Conservation (phyloP, 2,888 invertebrate species). For the Agrotis puta region DNA sequence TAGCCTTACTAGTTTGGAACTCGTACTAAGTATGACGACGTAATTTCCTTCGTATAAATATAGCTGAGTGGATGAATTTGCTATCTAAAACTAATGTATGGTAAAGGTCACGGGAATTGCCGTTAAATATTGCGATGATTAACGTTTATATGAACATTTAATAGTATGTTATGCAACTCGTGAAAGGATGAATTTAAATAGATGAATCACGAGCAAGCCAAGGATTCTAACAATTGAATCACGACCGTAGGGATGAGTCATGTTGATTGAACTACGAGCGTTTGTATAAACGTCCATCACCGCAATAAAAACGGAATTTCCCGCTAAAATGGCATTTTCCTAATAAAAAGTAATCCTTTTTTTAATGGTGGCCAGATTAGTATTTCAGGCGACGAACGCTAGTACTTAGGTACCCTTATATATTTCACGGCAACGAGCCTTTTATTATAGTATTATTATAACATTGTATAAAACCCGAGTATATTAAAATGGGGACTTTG, state of each 20-base stretch:
- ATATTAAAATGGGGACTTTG: constrained; percentile 27
- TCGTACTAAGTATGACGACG: constrained; percentile 17
- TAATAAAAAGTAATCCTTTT: constrained; percentile 25
- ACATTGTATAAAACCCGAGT: constrained; percentile 35
- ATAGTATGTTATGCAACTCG: too few species aligned
- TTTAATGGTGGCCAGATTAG: constrained; percentile 36
- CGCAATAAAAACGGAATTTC: too few species aligned
- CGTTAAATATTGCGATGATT: too few species aligned
- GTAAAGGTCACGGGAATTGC: background rate
- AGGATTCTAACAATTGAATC: too few species aligned
- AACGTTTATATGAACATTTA: too few species aligned
- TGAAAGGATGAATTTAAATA: too few species aligned
- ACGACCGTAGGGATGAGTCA: too few species aligned
- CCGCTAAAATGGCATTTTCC: background rate
- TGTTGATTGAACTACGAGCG: too few species aligned
- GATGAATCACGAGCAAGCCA: too few species aligned
- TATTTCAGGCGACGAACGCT: constrained; percentile 29
- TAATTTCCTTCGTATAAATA: constrained; percentile 14
- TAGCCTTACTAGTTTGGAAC: constrained; percentile 28
- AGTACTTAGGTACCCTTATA: constrained; percentile 25
- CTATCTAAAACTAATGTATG: constrained; percentile 11
- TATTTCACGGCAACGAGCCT: constrained; percentile 22
- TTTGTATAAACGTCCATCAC: too few species aligned
- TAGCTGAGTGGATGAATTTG: constrained; percentile 11
- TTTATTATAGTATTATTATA: constrained; percentile 17